A percentile compares a stretch with the other conserved stretches of the same genome.
Conservation (phyloP, 2,888 invertebrate species). For the Megalurothrips usitatus region DNA sequence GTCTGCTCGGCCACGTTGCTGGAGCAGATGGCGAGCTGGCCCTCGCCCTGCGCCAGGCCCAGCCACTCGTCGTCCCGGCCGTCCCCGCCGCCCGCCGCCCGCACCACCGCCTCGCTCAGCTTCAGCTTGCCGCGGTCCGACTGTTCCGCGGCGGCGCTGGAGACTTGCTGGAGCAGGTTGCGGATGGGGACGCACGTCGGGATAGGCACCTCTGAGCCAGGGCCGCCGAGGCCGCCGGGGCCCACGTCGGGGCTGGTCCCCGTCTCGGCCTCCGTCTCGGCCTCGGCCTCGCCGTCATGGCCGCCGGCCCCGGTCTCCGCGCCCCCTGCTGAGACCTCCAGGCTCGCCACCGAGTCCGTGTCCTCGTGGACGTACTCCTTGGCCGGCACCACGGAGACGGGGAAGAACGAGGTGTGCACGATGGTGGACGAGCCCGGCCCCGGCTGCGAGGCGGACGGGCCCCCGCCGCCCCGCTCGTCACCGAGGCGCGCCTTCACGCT, state of each 20-base stretch:
- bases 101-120: not conserved
- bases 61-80: slow-evolving; percentile 9
- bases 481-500: not conserved
- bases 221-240: too few species aligned
- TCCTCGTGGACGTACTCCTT: slow-evolving; percentile 4
- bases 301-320: too few species aligned
- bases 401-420: not conserved
- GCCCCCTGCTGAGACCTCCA: not conserved
- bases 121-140: not conserved
- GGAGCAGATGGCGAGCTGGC: not conserved
- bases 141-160: not conserved
- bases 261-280: too few species aligned
- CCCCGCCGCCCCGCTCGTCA: too few species aligned
- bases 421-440: not conserved
- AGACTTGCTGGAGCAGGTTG: not conserved
- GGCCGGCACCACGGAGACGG: not conserved
- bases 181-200: not conserved
- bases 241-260: too few species aligned
- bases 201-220: not conserved
- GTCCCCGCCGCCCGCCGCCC: not conserved
- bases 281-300: too few species aligned
- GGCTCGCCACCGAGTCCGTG: not conserved
- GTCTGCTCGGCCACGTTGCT: not conserved
- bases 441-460: not conserved
- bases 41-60: not conserved